These are phyloP conservation scores for Ploceus nigricollis DNA, from an alignment of 2,113 vertebrate species.

Conservation along the genomic window DNA sequence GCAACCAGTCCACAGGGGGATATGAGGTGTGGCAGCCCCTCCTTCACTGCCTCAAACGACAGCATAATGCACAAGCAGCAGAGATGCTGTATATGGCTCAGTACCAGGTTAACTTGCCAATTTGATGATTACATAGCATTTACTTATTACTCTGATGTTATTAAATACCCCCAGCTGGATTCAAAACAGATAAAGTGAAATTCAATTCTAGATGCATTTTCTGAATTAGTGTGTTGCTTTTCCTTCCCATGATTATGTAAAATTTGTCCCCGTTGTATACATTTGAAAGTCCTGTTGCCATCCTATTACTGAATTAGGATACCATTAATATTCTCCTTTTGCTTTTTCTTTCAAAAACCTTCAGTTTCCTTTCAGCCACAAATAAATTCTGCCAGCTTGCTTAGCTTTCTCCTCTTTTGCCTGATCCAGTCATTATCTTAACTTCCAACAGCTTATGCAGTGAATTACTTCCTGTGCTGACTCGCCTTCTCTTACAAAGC, in stretches of 20 bases:
- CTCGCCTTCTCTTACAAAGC: not conserved
- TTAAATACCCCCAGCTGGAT: not conserved
- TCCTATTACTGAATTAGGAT: not conserved
- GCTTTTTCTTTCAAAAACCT: not conserved
- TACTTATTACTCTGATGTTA: slow-evolving; percentile 1
- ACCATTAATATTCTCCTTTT: not conserved
- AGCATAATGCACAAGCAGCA: not conserved
- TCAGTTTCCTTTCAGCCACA: not conserved
- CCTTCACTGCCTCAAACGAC: not conserved
- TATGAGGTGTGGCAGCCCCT: not conserved
- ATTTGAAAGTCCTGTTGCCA: not conserved
- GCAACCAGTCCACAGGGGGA: not conserved
- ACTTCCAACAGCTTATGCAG: not conserved
- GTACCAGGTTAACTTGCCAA: not conserved
- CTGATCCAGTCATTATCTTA: not conserved
- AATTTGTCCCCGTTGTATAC: not conserved
- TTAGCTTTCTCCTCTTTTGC: not conserved
- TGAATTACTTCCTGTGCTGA: not conserved
- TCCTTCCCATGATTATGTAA: not conserved
- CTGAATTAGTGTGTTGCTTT: not conserved
- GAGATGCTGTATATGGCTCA: not conserved
- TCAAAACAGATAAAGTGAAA: slow-evolving; percentile 1
- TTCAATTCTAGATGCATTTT: not conserved
- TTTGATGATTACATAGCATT: not conserved
- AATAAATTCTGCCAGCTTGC: not conserved